phyloP scores from a whole-genome alignment of 2,113 vertebrate genomes.

The Scophthalmus maximus region DNA sequence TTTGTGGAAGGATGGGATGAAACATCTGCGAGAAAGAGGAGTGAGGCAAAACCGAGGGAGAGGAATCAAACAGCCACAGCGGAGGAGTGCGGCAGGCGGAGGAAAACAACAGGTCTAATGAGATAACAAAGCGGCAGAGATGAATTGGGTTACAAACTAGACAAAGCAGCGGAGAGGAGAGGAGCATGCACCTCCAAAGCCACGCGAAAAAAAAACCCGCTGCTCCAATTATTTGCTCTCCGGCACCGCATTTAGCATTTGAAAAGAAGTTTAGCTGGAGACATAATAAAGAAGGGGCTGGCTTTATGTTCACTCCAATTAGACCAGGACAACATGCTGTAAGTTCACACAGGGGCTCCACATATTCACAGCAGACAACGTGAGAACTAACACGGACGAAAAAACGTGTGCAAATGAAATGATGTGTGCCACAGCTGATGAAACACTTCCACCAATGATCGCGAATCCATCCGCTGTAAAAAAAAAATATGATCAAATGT shows the following conservation, averaged over 20 bases:
- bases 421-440: too few relatives aligned
- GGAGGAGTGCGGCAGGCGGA: slow-evolving; percentile 42
- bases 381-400: neutral
- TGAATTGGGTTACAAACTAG: slow-evolving; percentile 55
- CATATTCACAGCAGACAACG: slow-evolving; percentile 1
- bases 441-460: too few relatives aligned
- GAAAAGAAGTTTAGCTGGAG: slow-evolving; percentile 29
- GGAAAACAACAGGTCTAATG: slow-evolving; percentile 55
- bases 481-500: too few relatives aligned
- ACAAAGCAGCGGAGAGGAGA: slow-evolving; percentile 58
- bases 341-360: neutral
- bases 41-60: slow-evolving; percentile 12
- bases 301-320: slow-evolving; percentile 1
- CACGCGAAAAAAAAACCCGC: slow-evolving; percentile 54
- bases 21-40: slow-evolving; percentile 22
- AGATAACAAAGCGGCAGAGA: slow-evolving; percentile 64
- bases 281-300: slow-evolving; percentile 15
- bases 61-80: slow-evolving; percentile 38
- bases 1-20: slow-evolving; percentile 4
- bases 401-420: too few relatives aligned
- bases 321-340: neutral
- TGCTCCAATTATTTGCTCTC: slow-evolving; percentile 58
- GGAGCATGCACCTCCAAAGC: slow-evolving; percentile 46
- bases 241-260: slow-evolving; percentile 30
- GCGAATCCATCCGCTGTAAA: too few relatives aligned